Conservation (phyloP, 37 sponge, comb jelly and placozoan genomes). For the Geodia barretti region DNA sequence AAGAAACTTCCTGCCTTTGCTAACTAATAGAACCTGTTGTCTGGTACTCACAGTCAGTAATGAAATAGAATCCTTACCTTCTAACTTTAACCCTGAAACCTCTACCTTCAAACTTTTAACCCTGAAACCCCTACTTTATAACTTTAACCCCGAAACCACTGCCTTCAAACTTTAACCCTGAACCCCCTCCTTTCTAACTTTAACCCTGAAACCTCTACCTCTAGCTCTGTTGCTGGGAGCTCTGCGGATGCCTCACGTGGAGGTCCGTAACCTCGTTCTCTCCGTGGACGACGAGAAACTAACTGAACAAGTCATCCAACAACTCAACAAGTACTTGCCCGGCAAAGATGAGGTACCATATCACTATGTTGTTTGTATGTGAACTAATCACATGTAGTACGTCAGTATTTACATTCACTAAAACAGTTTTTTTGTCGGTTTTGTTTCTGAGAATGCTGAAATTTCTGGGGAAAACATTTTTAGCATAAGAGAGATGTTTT, state of each 20-base stretch:
- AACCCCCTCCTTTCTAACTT: not conserved
- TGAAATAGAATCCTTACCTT: not conserved
- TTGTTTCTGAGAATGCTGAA: not conserved
- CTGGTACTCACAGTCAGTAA: no score
- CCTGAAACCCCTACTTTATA: no score
- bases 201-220: not conserved
- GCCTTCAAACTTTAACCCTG: no score
- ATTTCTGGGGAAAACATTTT: not conserved
- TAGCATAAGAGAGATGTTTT: no score
- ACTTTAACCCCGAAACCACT: no score
- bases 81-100: no score
- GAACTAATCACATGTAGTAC: not conserved
- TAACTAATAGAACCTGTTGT: not conserved
- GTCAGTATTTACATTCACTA: not conserved
- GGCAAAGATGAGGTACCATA: conserved; percentile 78
- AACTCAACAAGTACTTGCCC: conserved; percentile 85
- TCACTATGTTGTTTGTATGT: not conserved
- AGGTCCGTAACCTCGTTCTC: conserved; percentile 57
- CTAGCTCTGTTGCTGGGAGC: conserved; percentile 80
- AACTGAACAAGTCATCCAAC: conserved; percentile 72
- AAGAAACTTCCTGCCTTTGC: not conserved
- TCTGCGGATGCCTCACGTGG: conserved; percentile 60
- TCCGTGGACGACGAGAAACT: conserved; percentile 63
- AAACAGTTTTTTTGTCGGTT: not conserved
- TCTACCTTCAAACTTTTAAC: no score